Base-by-base conservation (phyloP, 2,797 vertebrate species). In the Rhinichthys osculus region DNA sequence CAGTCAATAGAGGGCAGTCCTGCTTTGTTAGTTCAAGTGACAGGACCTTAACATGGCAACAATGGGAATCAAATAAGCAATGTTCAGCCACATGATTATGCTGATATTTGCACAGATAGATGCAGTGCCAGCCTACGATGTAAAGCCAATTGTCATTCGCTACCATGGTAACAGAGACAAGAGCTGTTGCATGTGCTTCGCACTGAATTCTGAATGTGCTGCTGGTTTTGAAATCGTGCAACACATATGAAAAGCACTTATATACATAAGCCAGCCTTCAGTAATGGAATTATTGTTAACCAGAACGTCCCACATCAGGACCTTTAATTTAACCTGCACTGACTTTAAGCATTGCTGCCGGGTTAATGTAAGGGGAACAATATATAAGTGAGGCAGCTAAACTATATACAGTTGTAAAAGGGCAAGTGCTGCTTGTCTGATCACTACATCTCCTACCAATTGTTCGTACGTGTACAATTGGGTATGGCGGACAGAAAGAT, bases 101-200 rank as follows among this genome's bases (percentile, higher is more conserved):
- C 86, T 88, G 89, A 90, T 90, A 90, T 90, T 88, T 90, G 89
- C 87, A 87, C 87, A 89, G 90, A 88, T 89, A 83, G 82, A 90
- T 85, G 70, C 88, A 86, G 82, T 8, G 87, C 84, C 89, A 87
- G 87, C 90, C 89, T 90, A 88, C 85, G 89, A 88, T 89, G 82
- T 88, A 86, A 89, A 88, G 89, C 88, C 89, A 87, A 89, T 89
- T 90, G 90, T 89, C 90, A 89, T 89, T 86, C 87, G 90, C 89
- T 89, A 50, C 90, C 90, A 90, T 90, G 90, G 90, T 87, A 90
- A 90, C 90, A 77, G 82, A 89, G 86, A 85, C 69, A 71, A 89
- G 81, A 87, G 86, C 87, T 86, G 87, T 90, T 73, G 82, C 89
- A 88, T 82, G 81, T 78, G 86, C 76, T 79, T 87, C 84, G 42